Base-by-base conservation (phyloP, 2,113 vertebrate genomes). In the Colinus virginianus region DNA sequence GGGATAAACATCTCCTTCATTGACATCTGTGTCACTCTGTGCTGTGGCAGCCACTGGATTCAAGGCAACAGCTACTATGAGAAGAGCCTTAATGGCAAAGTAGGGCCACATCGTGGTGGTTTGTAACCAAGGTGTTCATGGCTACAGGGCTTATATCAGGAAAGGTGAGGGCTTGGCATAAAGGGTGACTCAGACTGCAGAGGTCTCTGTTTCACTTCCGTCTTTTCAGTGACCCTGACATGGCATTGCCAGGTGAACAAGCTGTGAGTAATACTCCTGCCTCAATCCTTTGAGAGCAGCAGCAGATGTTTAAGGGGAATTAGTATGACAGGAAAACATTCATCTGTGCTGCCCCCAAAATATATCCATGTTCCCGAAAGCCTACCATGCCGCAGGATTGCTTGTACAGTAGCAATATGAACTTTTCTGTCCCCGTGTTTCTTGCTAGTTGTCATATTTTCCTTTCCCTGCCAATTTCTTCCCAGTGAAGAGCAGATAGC, bases 1-100 rank as follows among this genome's bases (percentile, higher is more conserved):
- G 3, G 98, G 98, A 55, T 96, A 90, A 9, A 76, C 72, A 32
- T 94, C 87, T 22, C 28, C 87, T 34, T 53, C 26, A 1, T 36
- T 40, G 69, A 21, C 46, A 53, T 79, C 8, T 0, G 82, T 87
- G 49, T 62, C 55, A 15, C n/a, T 26, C 68, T 0, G 0, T 2
- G 25, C 40, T 2, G 34, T 0, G 0, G 46, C 55, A 36, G 45
- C 9, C 2, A 2, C 46, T 66, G 69, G 38, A 11, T 46, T 72
- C 71, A 89, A 25, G 4, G 18, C 28, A 28, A 46, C 1, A 43
- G 40, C 2, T 17, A 16, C 20, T 12, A 64, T 12, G 22, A 63
- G 51, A 21, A 95, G 32, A 95, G 38, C 32, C 2, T 5, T 21
- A 16, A 55, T 43, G 8, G 22, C 34, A 53, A 68, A 46, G 49